A percentile compares a stretch with the other conserved stretches of the same genome.
These are phyloP conservation scores for Aspiorhynchus laticeps DNA, from an alignment of 2,113 vertebrate genomes.

Conservation along the genomic window DNA sequence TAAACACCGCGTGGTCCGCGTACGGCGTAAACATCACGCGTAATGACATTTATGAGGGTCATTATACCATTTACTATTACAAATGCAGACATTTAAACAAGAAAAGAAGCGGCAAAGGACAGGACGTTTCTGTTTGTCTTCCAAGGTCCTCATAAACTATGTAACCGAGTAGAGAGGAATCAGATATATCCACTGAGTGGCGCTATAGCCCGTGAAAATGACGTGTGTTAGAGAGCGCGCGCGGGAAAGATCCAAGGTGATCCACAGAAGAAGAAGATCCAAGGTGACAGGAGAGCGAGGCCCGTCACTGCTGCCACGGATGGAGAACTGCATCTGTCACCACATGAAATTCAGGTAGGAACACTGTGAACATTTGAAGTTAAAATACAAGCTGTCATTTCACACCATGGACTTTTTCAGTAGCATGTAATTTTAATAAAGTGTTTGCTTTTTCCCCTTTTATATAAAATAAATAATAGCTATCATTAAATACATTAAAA, in stretches of 20 bases:
- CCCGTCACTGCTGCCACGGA: background rate
- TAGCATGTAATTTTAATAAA: background rate
- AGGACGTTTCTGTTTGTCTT: background rate
- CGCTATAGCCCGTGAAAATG: constrained; percentile 73
- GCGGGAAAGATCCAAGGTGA: constrained; percentile 5
- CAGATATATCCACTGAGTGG: constrained; percentile 72
- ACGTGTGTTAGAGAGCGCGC: constrained; percentile 22
- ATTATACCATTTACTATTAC: background rate
- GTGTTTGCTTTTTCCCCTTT: background rate
- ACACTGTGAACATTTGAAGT: background rate
- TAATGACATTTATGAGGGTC: background rate
- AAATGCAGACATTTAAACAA: background rate
- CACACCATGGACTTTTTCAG: background rate
- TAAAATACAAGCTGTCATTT: constrained; percentile 2
- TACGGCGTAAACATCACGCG: background rate
- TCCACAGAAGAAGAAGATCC: too few relatives aligned
- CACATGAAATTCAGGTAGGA: background rate
- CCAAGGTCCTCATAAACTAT: background rate
- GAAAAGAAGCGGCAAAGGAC: background rate
- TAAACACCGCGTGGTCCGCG: background rate
- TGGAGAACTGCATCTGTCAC: background rate
- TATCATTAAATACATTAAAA: too few relatives aligned
- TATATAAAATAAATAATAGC: background rate
- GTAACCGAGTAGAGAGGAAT: background rate
- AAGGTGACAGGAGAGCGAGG: background rate